phyloP scores from a whole-genome alignment of 1,140 invertebrate genomes.

The Temnothorax longispinosus region DNA sequence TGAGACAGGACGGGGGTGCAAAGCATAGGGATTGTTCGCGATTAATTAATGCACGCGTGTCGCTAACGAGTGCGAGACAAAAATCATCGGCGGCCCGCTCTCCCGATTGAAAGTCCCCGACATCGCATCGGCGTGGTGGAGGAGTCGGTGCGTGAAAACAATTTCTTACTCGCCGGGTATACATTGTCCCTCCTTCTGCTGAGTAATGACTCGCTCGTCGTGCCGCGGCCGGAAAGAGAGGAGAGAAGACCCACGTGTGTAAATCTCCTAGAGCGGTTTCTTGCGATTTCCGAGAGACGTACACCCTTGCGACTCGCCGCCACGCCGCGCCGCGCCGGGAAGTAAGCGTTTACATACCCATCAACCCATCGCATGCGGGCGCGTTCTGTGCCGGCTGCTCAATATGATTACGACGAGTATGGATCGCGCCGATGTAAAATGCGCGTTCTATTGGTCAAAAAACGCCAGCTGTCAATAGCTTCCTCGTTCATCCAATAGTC shows the following conservation, averaged over 20 bases:
- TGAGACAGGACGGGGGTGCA: neutral
- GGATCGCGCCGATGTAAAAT: conserved; percentile 8
- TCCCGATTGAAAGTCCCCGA: conserved; percentile 55
- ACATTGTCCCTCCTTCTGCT: conserved; percentile 65
- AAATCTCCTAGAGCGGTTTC: conserved; percentile 49
- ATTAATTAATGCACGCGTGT: conserved; percentile 75
- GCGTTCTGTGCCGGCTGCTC: neutral
- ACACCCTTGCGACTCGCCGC: neutral
- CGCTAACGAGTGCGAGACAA: conserved; percentile 69
- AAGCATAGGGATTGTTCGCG: conserved; percentile 29
- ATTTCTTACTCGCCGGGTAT: conserved; percentile 64
- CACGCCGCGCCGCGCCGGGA: neutral
- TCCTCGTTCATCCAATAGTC: conserved; percentile 10
- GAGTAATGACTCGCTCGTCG: conserved; percentile 67
- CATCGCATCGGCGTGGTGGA: conserved; percentile 59
- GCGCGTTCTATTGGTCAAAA: neutral
- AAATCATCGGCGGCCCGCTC: conserved; percentile 69
- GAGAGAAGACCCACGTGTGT: conserved; percentile 1
- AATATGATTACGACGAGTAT: conserved; percentile 42
- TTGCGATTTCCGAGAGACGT: conserved; percentile 45
- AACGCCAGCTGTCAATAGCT: conserved; percentile 27
- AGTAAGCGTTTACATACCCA: conserved; percentile 44
- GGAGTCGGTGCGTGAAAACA: conserved; percentile 65
- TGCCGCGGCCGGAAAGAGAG: conserved; percentile 21
- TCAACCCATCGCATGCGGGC: conserved; percentile 44